A percentile compares a stretch with the other conserved stretches of the same genome.
Evolutionary conservation across 2,113 vertebrate genomes (phyloP).

Genomic region (Pachyramphus minor): DNA sequence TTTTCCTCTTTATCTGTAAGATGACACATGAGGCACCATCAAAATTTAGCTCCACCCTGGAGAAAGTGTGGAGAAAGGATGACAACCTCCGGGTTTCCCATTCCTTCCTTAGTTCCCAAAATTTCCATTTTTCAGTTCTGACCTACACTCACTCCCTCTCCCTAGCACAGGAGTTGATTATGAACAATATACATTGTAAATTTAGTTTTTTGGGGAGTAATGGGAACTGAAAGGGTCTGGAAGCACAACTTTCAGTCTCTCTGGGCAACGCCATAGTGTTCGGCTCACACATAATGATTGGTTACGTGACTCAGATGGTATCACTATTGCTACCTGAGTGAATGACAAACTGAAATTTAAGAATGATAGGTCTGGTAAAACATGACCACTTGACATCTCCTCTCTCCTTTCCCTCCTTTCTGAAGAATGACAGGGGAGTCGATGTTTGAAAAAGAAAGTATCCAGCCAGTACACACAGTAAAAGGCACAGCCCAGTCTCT

Average conservation of each 20-base stretch:
- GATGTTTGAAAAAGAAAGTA: not conserved
- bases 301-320: not conserved
- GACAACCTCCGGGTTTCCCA: not conserved
- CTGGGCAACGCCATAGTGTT: not conserved
- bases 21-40: not conserved
- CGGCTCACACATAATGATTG: not conserved
- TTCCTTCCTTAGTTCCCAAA: not conserved
- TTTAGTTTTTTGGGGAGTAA: not conserved
- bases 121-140: not conserved
- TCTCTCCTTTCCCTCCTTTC: not conserved
- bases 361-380: not conserved
- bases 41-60: not conserved
- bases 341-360: not conserved
- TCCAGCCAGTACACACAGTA: not conserved
- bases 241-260: not conserved
- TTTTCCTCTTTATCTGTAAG: slow-evolving; percentile 10
- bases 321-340: not conserved
- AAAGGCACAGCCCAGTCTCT: not conserved
- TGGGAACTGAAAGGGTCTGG: not conserved
- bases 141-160: not conserved
- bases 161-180: not conserved
- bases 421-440: not conserved
- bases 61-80: not conserved
- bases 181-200: not conserved
- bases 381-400: not conserved